Base-by-base conservation (phyloP, 2,888 invertebrate genomes). In the Eudasyphora cyanicolor region DNA sequence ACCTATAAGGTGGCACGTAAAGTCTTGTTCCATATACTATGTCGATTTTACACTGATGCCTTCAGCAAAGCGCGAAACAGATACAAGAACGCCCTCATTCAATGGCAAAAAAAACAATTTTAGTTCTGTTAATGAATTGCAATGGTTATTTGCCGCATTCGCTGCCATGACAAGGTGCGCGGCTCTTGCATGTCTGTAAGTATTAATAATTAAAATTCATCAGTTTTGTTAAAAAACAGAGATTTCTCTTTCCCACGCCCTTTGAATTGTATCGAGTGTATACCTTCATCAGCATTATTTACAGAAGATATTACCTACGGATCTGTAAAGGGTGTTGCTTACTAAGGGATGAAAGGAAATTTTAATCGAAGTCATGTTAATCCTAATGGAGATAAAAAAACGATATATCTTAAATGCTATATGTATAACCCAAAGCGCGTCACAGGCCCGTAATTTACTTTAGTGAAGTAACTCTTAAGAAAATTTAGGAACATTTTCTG, bases 121-220 rank as follows among this genome's bases (percentile, higher is more conserved):
- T 67, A 67, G 42, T 45, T 2, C 10, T 38, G 14, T 64, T 42
- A 42, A 42, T 42, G 24, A 24, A 12, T 14, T 60, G 7, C 19
- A 67, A 42, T 42, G 35, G 38, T 21, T 38, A 67, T 67, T 67
- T 42, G 21, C 67, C 38, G 38, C 67, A 67, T 67, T 60, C 29
- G 10, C 17, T 38, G 38, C 21, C 42, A 8, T 24, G 42, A 6
- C 21, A 67, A 67, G 12, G 45, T 45, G 45, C 1, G 1, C n/a
- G n/a, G n/a, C 45, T n/a, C n/a, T n/a, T 32, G 27, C 24, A 17
- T n/a, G 64, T 35, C 8, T 67, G 24, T 24, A n/a, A n/a, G n/a
- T n/a, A 14, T 42, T 24, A 67, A 67, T 67, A 38, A 67, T 67
- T 67, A 67, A 67, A 67, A 38, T 67, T 67, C 67, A 67, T 24